phyloP scores from a whole-genome alignment of 2,113 vertebrate species.

The Poeciliopsis retropinna region DNA sequence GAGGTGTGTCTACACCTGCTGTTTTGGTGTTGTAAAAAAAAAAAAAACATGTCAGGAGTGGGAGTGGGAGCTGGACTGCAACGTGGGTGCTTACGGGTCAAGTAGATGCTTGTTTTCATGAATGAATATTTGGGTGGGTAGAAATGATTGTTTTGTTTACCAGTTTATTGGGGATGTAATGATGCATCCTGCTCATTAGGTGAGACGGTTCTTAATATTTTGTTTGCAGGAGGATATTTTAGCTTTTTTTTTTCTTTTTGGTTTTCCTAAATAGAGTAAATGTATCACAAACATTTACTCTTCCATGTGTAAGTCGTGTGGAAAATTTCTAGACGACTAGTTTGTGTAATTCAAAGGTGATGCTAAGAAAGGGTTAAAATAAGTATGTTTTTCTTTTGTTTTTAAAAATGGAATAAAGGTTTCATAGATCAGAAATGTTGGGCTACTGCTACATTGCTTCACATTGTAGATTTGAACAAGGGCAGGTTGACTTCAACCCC shows the following conservation, averaged over 20 bases:
- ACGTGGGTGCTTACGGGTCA: constrained; percentile 33
- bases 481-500: background rate
- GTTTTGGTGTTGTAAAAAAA: constrained; percentile 32
- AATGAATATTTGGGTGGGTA: constrained; percentile 14
- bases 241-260: background rate
- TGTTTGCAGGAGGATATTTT: background rate
- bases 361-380: too few relatives aligned
- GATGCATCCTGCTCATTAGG: background rate
- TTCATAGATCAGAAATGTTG: too few relatives aligned
- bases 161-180: background rate
- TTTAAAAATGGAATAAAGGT: too few relatives aligned
- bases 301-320: too few relatives aligned
- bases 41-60: constrained; percentile 33
- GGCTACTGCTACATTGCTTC: background rate
- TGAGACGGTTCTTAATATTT: background rate
- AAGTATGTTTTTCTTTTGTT: too few relatives aligned
- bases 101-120: constrained; percentile 29
- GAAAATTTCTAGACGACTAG: too few relatives aligned
- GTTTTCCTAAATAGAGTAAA: background rate
- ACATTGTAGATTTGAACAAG: background rate
- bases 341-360: too few relatives aligned
- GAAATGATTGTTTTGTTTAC: background rate
- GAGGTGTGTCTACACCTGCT: constrained; percentile 25
- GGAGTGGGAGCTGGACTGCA: constrained; percentile 34
- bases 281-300: background rate